Evolutionary conservation across 2,888 invertebrate species (phyloP).

Genomic region (Chironomus riparius): DNA sequence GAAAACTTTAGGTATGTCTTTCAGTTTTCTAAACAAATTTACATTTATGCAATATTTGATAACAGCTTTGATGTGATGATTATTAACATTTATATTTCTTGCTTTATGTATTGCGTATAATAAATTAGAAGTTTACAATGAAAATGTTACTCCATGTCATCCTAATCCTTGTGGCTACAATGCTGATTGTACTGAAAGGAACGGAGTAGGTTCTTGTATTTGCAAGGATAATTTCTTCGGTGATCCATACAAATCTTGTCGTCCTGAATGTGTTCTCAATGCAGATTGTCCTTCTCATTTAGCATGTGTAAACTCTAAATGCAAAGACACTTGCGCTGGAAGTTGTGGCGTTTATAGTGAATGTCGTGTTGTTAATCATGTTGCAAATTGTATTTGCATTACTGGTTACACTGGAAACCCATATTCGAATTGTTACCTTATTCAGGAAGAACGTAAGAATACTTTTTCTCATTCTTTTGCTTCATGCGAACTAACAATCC

Average conservation of each 20-base stretch:
- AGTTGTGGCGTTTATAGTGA: constrained; percentile 57
- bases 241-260: constrained; percentile 60
- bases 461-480: background rate
- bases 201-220: constrained; percentile 11
- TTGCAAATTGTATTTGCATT: constrained; percentile 58
- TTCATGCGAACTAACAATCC: background rate
- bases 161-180: too few species aligned
- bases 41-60: too few species aligned
- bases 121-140: too few species aligned
- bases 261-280: constrained; percentile 63
- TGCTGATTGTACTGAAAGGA: too few species aligned
- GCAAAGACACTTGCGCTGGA: constrained; percentile 63
- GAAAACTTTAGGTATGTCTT: background rate
- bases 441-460: background rate
- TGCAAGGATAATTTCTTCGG: constrained; percentile 33
- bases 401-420: constrained; percentile 46
- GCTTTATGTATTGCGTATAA: too few species aligned
- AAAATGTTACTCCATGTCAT: too few species aligned
- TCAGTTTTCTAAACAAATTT: too few species aligned
- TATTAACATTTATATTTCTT: too few species aligned
- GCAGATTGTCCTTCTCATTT: constrained; percentile 60
- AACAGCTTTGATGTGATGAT: too few species aligned
- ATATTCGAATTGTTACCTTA: background rate
- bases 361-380: constrained; percentile 58
- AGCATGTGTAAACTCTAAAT: constrained; percentile 65